These are phyloP conservation scores for Pyrrhosoma nymphula DNA, from an alignment of 2,888 invertebrate species.

Conservation along the genomic window DNA sequence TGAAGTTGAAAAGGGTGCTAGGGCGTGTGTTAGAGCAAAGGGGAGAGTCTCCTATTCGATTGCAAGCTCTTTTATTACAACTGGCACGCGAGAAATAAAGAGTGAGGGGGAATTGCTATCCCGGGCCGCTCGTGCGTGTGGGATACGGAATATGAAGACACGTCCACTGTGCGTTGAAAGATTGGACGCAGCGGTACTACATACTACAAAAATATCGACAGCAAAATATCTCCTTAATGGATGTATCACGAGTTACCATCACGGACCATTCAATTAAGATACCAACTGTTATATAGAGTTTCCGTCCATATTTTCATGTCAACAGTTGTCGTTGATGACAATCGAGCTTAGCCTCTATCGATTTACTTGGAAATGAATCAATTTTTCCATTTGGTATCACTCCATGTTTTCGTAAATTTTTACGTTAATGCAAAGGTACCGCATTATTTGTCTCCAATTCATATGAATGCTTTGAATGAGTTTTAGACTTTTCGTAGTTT, in stretches of 20 bases:
- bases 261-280: no score
- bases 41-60: not conserved
- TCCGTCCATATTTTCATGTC: no score
- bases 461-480: no score
- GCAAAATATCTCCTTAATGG: no score
- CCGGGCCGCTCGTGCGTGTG: not conserved
- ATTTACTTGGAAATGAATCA: not conserved
- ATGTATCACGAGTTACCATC: no score
- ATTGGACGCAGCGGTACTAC: no score
- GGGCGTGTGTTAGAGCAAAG: not conserved
- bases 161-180: not conserved
- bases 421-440: no score
- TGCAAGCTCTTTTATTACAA: slow-evolving; percentile 28
- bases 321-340: not conserved
- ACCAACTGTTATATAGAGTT: no score
- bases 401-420: not conserved
- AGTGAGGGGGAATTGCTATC: not conserved
- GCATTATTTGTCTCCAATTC: no score
- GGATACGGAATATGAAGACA: not conserved
- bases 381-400: not conserved
- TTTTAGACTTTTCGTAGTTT: no score
- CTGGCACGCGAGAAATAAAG: not conserved
- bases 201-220: no score
- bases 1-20: not conserved
- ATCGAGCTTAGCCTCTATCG: not conserved